Base-by-base conservation (phyloP, 2,113 vertebrate genomes). In the Galeopterus variegatus region DNA sequence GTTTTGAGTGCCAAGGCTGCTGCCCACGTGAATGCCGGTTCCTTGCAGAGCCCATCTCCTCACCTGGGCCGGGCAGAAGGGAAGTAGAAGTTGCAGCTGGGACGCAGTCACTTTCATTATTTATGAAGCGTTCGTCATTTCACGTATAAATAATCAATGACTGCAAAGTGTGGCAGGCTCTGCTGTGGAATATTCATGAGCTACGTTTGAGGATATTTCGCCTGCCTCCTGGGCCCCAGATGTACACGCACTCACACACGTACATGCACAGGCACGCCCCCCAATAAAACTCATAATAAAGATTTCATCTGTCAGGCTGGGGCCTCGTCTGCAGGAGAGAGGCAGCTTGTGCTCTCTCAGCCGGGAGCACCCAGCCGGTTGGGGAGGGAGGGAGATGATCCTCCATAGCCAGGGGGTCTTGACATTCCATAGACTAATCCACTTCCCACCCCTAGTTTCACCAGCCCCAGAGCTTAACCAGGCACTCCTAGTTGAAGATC, bases 121-220 rank as follows among this genome's bases (percentile, higher is more conserved):
- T 98, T 98, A 99, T 98, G 98, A 98, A 96, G 98, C 98, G 98
- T 98, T 98, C 88, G 88, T 98, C 98, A 98, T 98, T 98, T 98
- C 97, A 1, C 92, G 13, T 98, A 99, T 99, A 98, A 99, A 99
- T 99, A 99, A 99, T 98, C 98, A 83, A 99, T 98, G 97, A 92
- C 97, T 97, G 98, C 97, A 98, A 99, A 98, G 97, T 88, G 96
- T 92, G 97, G 93, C 94, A 81, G 96, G 98, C 69, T 28, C 94
- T 41, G 80, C 82, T 45, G 94, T 81, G 97, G 99, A 98, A 99
- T 99, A 99, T 99, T 98, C 98, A 99, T 99, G 98, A 98, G 95
- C 96, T 89, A 52, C 77, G 75, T 97, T 97, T 93, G 96, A 92
- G 88, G 93, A 98, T 96, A 97, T 97, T 97, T 97, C 87, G 45